Base-by-base conservation (phyloP, 1,140 invertebrate genomes). In the Eubasilissa regina region DNA sequence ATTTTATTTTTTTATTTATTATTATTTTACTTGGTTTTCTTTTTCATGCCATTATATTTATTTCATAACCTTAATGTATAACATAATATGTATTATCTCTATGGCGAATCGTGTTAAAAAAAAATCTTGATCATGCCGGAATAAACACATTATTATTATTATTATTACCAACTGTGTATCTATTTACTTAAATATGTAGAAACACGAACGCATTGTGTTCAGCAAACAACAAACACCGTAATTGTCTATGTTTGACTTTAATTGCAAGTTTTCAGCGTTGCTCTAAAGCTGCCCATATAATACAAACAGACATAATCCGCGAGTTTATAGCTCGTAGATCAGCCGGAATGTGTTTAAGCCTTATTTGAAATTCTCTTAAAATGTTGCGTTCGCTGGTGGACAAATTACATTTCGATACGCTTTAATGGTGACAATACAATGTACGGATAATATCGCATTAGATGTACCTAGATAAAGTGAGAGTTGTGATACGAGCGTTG, bases 361-460 rank as follows among this genome's bases (percentile, higher is more conserved):
- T 51, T 51, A 51, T 51, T 51, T 51, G 48, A 13, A 51, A 13
- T 62, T 62, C 58, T 62, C 13, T 56, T 19, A 9, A 62, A 62
- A 62, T 10, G 8, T 9, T 62, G 58, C 58, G 25, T 25, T 62
- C 58, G 25, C 58, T 9, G 58, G 48, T 15, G 11, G 58, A 62
- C 58, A 62, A 62, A 62, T 62, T 62, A 35, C 58, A 43, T 62
- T 62, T 62, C 58, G 58, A 62, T 62, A 62, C 58, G 25, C 58
- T 21, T 21, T 21, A 1, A 9, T 62, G 58, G 12, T 62, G 58
- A 62, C 58, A 43, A 13, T 35, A 62, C 58, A 62, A 62, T 62
- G 58, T n/a, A 25, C 25, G 25, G 58, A 62, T 51, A 62, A 62
- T 62, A 6, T 25, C 58, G 58, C 58, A 62, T 62, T 62, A 62